Percentiles rank a stretch among this genome's conserved stretches.
Conservation (phyloP, 2,113 vertebrate species). For the Phylloscopus trochiloides region DNA sequence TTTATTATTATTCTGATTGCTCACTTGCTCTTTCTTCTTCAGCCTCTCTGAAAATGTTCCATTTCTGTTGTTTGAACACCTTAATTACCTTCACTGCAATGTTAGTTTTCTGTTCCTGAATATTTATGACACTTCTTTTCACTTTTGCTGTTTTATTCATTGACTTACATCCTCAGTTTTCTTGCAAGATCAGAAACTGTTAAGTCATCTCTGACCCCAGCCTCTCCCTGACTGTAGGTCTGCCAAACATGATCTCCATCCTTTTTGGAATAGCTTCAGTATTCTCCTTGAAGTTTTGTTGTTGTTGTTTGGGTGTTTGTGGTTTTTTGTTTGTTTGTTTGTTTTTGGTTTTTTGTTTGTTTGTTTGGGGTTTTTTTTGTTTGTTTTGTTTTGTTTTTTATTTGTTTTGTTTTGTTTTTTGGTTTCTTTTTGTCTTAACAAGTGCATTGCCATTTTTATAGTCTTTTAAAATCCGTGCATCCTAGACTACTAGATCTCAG, state of each 20-base stretch:
- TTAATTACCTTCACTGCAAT: background rate
- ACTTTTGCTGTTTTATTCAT: background rate
- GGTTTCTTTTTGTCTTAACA: background rate
- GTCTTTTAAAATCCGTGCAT: background rate
- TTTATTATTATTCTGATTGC: background rate
- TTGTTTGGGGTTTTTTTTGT: no score
- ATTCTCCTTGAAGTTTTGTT: background rate
- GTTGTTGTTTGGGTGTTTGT: no score
- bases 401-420: no score
- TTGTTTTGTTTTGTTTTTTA: no score
- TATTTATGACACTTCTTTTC: background rate
- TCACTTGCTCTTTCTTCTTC: background rate
- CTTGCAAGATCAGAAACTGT: background rate
- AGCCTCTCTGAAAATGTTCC: background rate
- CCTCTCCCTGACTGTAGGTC: background rate
- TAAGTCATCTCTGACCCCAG: background rate
- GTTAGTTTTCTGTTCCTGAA: constrained; percentile 3
- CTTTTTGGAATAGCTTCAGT: background rate
- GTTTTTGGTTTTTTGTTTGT: no score
- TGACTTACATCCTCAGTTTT: background rate
- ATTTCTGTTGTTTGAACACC: background rate
- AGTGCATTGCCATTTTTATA: background rate
- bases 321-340: no score
- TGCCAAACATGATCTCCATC: background rate
- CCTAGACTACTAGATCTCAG: background rate